Evolutionary conservation across 1,140 invertebrate species (phyloP).

Genomic region (Triops cancriformis): DNA sequence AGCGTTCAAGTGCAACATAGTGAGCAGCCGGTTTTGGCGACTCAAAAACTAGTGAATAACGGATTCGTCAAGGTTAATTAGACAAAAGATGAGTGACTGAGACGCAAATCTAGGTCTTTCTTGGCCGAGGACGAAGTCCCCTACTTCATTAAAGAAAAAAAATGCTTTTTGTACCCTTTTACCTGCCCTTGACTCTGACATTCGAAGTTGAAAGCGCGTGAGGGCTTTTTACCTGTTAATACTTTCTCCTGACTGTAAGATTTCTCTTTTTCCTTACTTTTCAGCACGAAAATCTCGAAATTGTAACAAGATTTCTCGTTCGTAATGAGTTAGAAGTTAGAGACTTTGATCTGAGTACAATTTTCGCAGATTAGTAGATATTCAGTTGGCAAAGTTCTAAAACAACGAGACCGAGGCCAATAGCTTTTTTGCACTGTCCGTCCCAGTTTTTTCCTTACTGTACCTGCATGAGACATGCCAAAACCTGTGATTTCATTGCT

Average conservation of each 20-base stretch:
- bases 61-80: slow-evolving; percentile 11
- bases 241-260: background rate
- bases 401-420: no score
- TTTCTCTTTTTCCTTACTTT: background rate
- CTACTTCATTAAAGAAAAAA: no score
- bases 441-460: no score
- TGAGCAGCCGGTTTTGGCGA: background rate
- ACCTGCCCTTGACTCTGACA: background rate
- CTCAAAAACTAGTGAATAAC: background rate
- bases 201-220: background rate
- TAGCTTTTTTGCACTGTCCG: no score
- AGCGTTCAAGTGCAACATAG: background rate
- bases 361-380: no score
- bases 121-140: no score
- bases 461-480: no score
- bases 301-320: no score
- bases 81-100: background rate
- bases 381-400: no score
- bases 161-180: background rate
- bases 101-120: background rate
- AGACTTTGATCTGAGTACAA: no score
- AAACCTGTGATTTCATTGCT: no score
- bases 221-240: background rate
- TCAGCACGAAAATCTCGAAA: background rate
- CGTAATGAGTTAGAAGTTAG: no score